Conservation (phyloP, 2,888 invertebrate species). For the Drosophila helvetica region DNA sequence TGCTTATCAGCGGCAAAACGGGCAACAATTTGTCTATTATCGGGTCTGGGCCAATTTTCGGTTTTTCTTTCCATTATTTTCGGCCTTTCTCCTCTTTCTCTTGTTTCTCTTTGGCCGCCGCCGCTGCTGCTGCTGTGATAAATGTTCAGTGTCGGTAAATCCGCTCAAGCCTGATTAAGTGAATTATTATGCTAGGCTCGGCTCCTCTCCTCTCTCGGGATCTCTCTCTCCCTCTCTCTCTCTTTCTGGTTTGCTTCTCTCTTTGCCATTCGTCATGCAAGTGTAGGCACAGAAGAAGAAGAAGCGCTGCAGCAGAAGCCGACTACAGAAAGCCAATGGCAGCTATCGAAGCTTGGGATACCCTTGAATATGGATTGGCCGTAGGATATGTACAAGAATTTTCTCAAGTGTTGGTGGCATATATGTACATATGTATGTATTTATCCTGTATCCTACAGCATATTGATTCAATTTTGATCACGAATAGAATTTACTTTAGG, state of each 20-base stretch:
- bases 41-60: conserved; percentile 62
- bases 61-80: conserved; percentile 24
- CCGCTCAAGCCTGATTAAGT: conserved; percentile 78
- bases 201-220: conserved; percentile 11
- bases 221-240: conserved; percentile 21
- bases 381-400: background rate
- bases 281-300: conserved; percentile 45
- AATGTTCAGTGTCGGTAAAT: conserved; percentile 62
- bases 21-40: conserved; percentile 70
- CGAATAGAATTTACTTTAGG: background rate
- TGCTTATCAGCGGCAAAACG: conserved; percentile 71
- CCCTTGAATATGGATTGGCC: background rate
- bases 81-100: conserved; percentile 8
- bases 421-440: background rate
- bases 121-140: conserved; percentile 44
- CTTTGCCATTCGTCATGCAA: conserved; percentile 66
- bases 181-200: conserved; percentile 62
- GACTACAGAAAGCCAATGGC: conserved; percentile 26
- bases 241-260: conserved; percentile 19
- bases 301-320: conserved; percentile 71
- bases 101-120: background rate
- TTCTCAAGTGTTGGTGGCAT: background rate
- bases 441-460: background rate
- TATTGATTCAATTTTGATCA: background rate
- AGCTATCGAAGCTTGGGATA: background rate